Evolutionary conservation across 2,797 vertebrate species (phyloP), one percentile per base, ranked within the genome.

Genomic region (Amphiprion clarkii): DNA sequence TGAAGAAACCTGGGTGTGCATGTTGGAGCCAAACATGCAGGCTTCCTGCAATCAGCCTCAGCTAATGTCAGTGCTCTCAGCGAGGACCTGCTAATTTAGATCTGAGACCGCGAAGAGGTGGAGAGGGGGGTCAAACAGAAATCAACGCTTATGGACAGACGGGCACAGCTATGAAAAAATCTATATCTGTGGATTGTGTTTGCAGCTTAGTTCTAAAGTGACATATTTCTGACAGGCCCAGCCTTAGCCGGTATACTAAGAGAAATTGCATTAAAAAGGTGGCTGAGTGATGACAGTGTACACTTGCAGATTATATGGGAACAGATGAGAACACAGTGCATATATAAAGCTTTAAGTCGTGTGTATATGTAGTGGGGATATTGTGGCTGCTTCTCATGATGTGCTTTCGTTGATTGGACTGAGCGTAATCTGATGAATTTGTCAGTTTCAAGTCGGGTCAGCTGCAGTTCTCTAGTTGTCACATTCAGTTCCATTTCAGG

Each of bases 1-100:
- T 17, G 65, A 53, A n/a, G 44, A 60, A 64, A 23, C 53, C 6
- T 4, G 3, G 33, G 54, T 9, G 27, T 39, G 59, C 75, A 74
- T 74, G 61, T 60, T 69, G 51, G 46, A 75, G 63, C 61, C 44
- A 56, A 75, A 69, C 66, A 25, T 58, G 80, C 58, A 1, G 76
- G 52, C 21, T 55, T 81, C 27, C 77, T 60, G 71, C 60, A 40
- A 76, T 83, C 67, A 76, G 57, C 61, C 17, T 39, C n/a, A 2
- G 27, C 23, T 53, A 12, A 81, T 62, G 36, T 19, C n/a, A 4
- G 31, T 25, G 55, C 14, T 73, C 29, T 63, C 61, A 21, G 36
- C 21, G 2, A 29, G 62, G 25, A 61, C 23, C 49, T 4, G 2
- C 7, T 64, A 3, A 70, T 84, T 87, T 63, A 65, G 39, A 54